phyloP scores from a whole-genome alignment of 2,888 invertebrate genomes.

The Ormyrus thymus region DNA sequence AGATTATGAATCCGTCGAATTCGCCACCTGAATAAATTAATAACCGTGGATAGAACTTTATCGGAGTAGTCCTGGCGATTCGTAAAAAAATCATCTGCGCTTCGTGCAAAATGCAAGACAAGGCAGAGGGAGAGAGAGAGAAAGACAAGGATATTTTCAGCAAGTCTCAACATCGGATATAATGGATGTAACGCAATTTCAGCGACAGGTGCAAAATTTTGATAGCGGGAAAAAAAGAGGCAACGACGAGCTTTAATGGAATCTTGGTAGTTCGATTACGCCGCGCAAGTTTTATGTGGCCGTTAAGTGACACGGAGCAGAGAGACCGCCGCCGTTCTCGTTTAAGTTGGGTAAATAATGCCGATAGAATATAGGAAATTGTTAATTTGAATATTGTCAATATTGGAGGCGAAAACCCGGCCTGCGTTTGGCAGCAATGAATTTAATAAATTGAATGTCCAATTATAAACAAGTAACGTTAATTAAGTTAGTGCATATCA shows the following conservation, averaged over 20 bases:
- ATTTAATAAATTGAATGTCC: no score
- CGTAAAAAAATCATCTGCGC: conserved; percentile 43
- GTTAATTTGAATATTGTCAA: neutral
- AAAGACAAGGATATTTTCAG: no score
- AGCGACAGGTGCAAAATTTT: conserved; percentile 51
- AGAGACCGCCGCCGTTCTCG: neutral
- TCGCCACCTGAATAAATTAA: no score
- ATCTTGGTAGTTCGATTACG: conserved; percentile 31
- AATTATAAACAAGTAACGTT: no score
- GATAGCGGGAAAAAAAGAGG: conserved; percentile 51
- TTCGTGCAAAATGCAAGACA: conserved; percentile 44
- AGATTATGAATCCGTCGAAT: no score
- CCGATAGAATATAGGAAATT: no score
- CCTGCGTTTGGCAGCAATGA: neutral
- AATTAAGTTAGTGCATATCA: no score
- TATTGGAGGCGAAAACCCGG: neutral
- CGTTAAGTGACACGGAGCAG: neutral
- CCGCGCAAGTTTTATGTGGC: conserved; percentile 3
- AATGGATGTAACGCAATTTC: conserved; percentile 58
- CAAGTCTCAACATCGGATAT: neutral
- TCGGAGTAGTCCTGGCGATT: conserved; percentile 22
- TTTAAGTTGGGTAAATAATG: neutral
- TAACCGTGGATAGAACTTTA: neutral
- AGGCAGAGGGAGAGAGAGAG: no score
- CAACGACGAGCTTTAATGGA: conserved; percentile 22